phyloP scores from a whole-genome alignment of 2,888 invertebrate species.

The Xanthia icteritia region DNA sequence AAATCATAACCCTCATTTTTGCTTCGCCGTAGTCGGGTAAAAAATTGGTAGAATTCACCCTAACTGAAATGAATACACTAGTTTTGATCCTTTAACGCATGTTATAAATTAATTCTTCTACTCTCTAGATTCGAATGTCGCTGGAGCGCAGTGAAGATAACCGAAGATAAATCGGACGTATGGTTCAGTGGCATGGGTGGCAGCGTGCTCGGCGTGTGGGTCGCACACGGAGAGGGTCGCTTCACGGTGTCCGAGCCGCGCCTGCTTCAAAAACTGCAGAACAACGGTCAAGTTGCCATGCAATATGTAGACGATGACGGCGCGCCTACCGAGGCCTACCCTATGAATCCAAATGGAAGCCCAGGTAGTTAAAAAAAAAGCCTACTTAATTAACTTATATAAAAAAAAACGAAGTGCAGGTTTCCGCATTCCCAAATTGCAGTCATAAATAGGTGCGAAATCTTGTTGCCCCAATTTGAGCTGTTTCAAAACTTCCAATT shows the following conservation, averaged over 20 bases:
- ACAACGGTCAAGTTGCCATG: constrained; percentile 93
- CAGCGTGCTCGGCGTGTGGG: constrained; percentile 98
- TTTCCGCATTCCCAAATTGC: neutral
- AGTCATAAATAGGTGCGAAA: neutral
- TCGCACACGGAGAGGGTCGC: constrained; percentile 98
- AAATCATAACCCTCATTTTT: too few relatives aligned
- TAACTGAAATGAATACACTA: neutral
- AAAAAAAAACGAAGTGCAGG: neutral
- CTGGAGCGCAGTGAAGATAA: constrained; percentile 94
- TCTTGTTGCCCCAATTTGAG: neutral
- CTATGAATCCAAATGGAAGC: constrained; percentile 98
- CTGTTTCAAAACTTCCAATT: neutral
- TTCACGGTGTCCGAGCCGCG: constrained; percentile 91
- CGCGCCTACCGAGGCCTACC: constrained; percentile 94
- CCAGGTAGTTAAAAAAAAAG: constrained; percentile 84
- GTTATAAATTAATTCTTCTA: neutral
- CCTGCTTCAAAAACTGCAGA: constrained; percentile 87
- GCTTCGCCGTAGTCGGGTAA: too few relatives aligned
- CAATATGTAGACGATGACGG: constrained; percentile 96
- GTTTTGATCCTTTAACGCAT: neutral
- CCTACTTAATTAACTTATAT: neutral
- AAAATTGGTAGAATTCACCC: neutral
- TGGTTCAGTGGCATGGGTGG: constrained; percentile 97
- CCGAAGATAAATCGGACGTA: constrained; percentile 92
- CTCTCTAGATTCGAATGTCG: constrained; percentile 91